These are phyloP conservation scores for Rattus rattus DNA, from an alignment of 2,113 vertebrate species.

Conservation along the genomic window DNA sequence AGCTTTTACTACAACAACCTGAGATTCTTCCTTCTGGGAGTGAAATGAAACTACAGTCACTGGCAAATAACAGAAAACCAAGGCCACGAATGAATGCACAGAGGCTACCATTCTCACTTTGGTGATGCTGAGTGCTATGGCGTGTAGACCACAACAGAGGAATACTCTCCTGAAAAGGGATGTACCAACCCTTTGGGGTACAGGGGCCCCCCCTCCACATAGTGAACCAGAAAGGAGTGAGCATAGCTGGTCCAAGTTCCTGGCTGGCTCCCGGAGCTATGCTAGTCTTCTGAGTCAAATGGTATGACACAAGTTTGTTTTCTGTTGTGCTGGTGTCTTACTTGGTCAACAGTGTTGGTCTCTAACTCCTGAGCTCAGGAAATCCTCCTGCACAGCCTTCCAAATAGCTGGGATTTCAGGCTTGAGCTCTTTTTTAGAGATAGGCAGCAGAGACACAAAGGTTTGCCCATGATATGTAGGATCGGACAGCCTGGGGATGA, in stretches of 20 bases:
- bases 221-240: background rate
- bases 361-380: background rate
- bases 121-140: background rate
- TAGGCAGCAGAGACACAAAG: background rate
- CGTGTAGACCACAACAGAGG: background rate
- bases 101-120: background rate
- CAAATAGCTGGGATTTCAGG: background rate
- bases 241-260: background rate
- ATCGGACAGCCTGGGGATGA: background rate
- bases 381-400: background rate
- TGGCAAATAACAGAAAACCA: constrained; percentile 33
- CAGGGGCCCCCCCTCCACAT: background rate
- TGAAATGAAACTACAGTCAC: constrained; percentile 18
- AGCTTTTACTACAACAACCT: background rate
- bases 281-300: background rate
- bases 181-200: background rate
- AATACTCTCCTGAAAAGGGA: background rate
- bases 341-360: background rate
- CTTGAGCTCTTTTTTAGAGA: background rate
- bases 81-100: background rate
- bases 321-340: background rate
- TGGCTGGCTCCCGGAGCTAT: background rate
- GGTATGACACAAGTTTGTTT: background rate
- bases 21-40: constrained; percentile 26
- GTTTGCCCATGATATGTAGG: background rate